A percentile compares a stretch with the other conserved stretches of the same genome.
Evolutionary conservation across 2,113 vertebrate species (phyloP).

Genomic region (Chiloscyllium plagiosum): DNA sequence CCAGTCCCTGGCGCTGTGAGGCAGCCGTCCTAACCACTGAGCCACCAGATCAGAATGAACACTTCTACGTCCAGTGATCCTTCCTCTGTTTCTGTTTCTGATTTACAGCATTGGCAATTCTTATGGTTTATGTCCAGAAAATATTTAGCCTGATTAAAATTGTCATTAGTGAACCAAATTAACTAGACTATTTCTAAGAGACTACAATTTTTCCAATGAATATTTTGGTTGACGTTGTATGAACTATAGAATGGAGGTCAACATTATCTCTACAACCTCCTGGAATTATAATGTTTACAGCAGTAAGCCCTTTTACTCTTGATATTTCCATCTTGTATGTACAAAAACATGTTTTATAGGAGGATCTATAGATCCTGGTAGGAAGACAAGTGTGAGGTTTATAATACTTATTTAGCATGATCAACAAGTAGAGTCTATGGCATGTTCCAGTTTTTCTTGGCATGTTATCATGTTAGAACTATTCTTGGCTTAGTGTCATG

Average conservation of each 20-base stretch:
- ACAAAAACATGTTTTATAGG: neutral
- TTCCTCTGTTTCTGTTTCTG: too few species aligned
- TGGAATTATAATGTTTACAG: neutral
- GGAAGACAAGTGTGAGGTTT: neutral
- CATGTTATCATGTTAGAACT: neutral
- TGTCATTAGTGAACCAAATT: neutral
- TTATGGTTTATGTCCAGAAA: neutral
- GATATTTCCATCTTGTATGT: neutral
- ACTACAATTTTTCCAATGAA: neutral
- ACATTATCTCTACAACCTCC: neutral
- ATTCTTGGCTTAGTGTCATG: neutral
- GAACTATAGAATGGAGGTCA: neutral
- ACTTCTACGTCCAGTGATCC: too few species aligned
- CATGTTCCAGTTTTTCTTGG: neutral
- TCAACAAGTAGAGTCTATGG: neutral
- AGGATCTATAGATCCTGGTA: neutral
- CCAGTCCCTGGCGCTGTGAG: too few species aligned
- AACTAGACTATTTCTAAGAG: neutral
- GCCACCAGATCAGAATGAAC: too few species aligned
- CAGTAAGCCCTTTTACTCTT: neutral
- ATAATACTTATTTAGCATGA: neutral
- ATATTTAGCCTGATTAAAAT: neutral
- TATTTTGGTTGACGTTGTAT: neutral
- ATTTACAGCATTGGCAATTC: too few species aligned
- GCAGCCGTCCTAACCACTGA: too few species aligned